Conservation (phyloP, 2,113 vertebrate species). For the Semnopithecus entellus region DNA sequence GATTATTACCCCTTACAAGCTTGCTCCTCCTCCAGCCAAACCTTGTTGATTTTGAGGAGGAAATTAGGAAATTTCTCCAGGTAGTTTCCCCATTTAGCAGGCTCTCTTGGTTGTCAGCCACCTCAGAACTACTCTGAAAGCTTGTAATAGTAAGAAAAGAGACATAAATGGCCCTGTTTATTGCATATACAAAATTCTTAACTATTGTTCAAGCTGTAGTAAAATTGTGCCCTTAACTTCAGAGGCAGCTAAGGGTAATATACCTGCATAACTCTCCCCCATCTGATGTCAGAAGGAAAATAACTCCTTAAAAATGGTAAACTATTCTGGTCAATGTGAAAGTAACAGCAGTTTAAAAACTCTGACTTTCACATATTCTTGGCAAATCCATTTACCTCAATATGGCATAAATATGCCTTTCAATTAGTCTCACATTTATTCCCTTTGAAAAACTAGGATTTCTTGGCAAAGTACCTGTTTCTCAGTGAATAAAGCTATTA, state of each 20-base stretch:
- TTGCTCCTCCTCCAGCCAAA: not conserved
- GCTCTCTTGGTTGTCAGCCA: constrained; percentile 26
- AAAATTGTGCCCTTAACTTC: not conserved
- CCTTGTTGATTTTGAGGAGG: constrained; percentile 29
- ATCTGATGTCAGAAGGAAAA: constrained; percentile 46
- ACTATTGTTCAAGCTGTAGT: not conserved
- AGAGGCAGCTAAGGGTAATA: constrained; percentile 13
- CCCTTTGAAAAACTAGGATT: constrained; percentile 57
- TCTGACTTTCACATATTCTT: constrained; percentile 36
- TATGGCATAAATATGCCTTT: constrained; percentile 52
- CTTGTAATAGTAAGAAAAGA: constrained; percentile 22
- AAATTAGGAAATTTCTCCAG: constrained; percentile 20
- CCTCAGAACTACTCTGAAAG: constrained; percentile 34
- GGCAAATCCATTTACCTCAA: constrained; percentile 51
- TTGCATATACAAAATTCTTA: constrained; percentile 4
- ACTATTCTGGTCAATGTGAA: constrained; percentile 43
- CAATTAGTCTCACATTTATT: constrained; percentile 46
- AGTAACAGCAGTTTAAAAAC: constrained; percentile 23
- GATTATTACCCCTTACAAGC: not conserved
- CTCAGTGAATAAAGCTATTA: constrained; percentile 57
- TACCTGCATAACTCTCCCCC: constrained; percentile 3
- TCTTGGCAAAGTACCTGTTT: constrained; percentile 36
- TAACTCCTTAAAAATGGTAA: constrained; percentile 34
- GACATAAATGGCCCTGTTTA: not conserved
- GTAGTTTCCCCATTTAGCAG: constrained; percentile 20